These are phyloP conservation scores for Synanthedon myopaeformis DNA, from an alignment of 2,888 invertebrate genomes.

Conservation along the genomic window DNA sequence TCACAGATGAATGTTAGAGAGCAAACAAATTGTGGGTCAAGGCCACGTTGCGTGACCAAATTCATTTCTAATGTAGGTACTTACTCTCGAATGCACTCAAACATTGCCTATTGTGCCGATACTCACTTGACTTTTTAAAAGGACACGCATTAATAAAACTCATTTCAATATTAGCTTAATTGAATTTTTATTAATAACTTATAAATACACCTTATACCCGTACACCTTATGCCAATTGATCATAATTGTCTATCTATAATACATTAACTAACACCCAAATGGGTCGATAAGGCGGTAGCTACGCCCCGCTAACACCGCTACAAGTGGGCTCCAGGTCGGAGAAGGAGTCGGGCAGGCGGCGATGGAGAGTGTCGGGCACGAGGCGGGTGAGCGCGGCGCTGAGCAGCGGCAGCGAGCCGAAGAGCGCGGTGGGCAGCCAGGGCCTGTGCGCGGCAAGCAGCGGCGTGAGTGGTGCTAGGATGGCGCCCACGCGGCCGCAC, in stretches of 20 bases:
- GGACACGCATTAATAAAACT: no score
- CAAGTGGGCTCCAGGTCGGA: conserved; percentile 45
- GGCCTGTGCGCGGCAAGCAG: conserved; percentile 55
- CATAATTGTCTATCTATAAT: no score
- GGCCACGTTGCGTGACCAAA: not conserved
- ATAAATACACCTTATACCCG: no score
- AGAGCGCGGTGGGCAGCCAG: conserved; percentile 63
- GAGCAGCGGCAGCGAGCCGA: conserved; percentile 63
- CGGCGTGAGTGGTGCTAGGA: conserved; percentile 78
- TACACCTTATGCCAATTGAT: no score
- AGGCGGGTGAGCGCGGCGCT: conserved; percentile 67
- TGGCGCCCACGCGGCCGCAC: conserved; percentile 77
- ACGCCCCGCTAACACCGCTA: no score
- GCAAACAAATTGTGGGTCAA: conserved; percentile 5
- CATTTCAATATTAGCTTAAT: no score
- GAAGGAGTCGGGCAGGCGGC: conserved; percentile 71
- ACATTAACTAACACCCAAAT: no score
- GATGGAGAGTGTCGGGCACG: conserved; percentile 72
- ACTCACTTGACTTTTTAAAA: no score
- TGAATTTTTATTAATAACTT: no score
- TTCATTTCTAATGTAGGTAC: not conserved
- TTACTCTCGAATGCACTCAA: no score
- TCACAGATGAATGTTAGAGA: not conserved
- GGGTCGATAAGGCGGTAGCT: not conserved
- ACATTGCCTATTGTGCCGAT: no score